Evolutionary conservation across 2,888 invertebrate species (phyloP).

Genomic region (Disparrhopalites patrizii): DNA sequence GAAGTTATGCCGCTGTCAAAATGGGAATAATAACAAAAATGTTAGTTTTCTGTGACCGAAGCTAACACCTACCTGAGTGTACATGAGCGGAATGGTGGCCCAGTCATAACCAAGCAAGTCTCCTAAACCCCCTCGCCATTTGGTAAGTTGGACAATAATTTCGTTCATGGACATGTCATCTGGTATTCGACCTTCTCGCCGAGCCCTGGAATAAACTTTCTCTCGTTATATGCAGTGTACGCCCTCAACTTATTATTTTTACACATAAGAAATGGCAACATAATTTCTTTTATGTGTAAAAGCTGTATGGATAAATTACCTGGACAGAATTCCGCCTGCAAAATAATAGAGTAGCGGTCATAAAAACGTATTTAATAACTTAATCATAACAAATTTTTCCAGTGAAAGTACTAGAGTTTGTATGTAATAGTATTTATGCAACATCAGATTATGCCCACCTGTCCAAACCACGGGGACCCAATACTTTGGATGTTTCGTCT

Average conservation of each 20-base stretch:
- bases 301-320: too few species aligned
- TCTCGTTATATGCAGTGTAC: too few species aligned
- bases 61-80: slow-evolving; percentile 50
- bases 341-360: too few species aligned
- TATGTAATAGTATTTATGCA: neutral
- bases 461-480: slow-evolving; percentile 52
- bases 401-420: slow-evolving; percentile 65
- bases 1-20: neutral
- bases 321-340: neutral
- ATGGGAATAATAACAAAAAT: neutral
- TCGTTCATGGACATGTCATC: slow-evolving; percentile 25
- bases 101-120: slow-evolving; percentile 51
- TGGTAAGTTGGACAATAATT: slow-evolving; percentile 17
- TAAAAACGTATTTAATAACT: too few species aligned
- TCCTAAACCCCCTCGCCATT: slow-evolving; percentile 16
- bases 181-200: slow-evolving; percentile 14
- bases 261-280: too few species aligned
- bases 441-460: neutral
- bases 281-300: too few species aligned
- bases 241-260: too few species aligned
- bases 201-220: slow-evolving; percentile 19
- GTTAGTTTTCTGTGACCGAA: neutral
- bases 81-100: slow-evolving; percentile 51
- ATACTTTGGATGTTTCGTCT: slow-evolving; percentile 48
- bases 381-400: too few species aligned